phyloP scores from a whole-genome alignment of 2,113 vertebrate genomes.

The Rhinogobius similis region DNA sequence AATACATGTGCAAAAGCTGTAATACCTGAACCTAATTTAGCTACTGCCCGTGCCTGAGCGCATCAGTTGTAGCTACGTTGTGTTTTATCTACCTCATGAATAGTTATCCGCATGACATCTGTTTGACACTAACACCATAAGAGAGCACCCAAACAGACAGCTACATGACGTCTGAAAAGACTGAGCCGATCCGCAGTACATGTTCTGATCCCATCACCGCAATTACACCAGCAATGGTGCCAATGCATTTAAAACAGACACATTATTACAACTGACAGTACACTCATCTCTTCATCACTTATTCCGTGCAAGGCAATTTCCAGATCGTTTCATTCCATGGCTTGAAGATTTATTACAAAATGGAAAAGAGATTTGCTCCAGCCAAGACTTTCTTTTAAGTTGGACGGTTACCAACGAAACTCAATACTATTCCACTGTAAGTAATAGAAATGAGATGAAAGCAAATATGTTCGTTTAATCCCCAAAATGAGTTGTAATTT shows the following conservation, averaged over 20 bases:
- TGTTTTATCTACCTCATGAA: constrained; percentile 12
- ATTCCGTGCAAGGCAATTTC: constrained; percentile 62
- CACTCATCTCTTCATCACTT: constrained; percentile 67
- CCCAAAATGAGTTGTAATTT: not conserved
- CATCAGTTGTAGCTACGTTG: not conserved
- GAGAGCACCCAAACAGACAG: constrained; percentile 42
- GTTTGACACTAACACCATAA: constrained; percentile 43
- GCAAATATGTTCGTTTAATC: not conserved
- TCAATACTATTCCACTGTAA: constrained; percentile 1
- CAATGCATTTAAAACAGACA: constrained; percentile 68
- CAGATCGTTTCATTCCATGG: constrained; percentile 61
- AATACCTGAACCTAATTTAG: too few species aligned
- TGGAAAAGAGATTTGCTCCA: constrained; percentile 53
- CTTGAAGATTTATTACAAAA: constrained; percentile 67
- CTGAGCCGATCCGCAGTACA: constrained; percentile 45
- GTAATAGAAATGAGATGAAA: not conserved
- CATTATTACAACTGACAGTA: constrained; percentile 68
- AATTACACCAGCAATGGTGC: constrained; percentile 63
- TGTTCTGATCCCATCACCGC: constrained; percentile 40
- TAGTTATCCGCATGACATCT: constrained; percentile 24
- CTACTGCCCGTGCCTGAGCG: too few species aligned
- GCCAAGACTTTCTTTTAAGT: constrained; percentile 43
- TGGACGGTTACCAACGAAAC: constrained; percentile 23
- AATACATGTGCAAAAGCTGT: too few species aligned
- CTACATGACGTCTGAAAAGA: constrained; percentile 48